Percentiles rank a stretch among this genome's conserved stretches.
Conservation (phyloP, 2,888 invertebrate genomes). For the Eumacrocentrus americanus region DNA sequence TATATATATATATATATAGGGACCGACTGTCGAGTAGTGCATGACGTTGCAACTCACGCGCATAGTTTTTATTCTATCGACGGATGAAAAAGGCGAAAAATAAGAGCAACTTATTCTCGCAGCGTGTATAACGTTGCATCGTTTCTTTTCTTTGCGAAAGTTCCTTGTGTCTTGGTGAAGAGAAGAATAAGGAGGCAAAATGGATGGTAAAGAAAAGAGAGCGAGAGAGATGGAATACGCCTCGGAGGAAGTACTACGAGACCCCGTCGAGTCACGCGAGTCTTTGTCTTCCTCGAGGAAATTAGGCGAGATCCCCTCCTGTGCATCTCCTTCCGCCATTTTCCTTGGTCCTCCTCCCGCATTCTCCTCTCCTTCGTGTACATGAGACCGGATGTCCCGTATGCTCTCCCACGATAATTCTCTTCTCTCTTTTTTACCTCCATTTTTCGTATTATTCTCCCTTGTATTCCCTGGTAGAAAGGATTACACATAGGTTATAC, state of each 20-base stretch:
- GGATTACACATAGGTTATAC: too few relatives aligned
- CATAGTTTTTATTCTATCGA: neutral
- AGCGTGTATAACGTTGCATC: neutral
- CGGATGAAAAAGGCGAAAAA: neutral
- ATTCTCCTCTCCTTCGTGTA: conserved; percentile 9
- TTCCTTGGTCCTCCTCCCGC: neutral
- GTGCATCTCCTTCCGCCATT: neutral
- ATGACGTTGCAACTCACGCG: conserved; percentile 1
- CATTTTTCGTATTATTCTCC: conserved; percentile 18
- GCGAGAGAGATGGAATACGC: conserved; percentile 2
- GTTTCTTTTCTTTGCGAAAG: neutral
- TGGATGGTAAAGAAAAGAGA: neutral
- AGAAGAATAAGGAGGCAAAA: neutral
- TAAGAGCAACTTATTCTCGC: neutral
- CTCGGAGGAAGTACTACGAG: neutral
- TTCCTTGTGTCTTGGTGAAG: too few relatives aligned
- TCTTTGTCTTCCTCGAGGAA: conserved; percentile 17
- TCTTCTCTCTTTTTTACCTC: conserved; percentile 9
- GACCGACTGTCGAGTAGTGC: conserved; percentile 24
- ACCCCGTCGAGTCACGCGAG: conserved; percentile 15
- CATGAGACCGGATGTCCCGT: conserved; percentile 16
- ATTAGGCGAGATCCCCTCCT: conserved; percentile 5
- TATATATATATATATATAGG: too few relatives aligned
- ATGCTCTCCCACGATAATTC: conserved; percentile 20
- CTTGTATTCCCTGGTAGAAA: too few relatives aligned